These are phyloP conservation scores for Loxodonta africana DNA, from an alignment of 2,113 vertebrate genomes.

Conservation along the genomic window DNA sequence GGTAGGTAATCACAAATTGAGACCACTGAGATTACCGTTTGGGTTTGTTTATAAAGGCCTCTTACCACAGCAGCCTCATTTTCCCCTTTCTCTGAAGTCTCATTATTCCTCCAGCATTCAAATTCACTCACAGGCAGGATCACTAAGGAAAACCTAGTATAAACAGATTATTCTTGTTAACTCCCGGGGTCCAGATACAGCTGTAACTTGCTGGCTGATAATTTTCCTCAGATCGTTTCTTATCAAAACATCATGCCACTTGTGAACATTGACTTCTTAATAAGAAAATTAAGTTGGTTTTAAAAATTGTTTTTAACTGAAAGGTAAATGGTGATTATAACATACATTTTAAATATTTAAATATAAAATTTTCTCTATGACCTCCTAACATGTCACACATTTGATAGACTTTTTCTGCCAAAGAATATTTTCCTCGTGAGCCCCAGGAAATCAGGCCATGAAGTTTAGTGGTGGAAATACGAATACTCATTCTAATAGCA, in stretches of 20 bases:
- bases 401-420: neutral
- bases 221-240: neutral
- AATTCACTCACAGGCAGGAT: neutral
- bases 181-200: neutral
- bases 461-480: neutral
- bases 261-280: neutral
- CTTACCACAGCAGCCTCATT: neutral
- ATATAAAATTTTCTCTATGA: neutral
- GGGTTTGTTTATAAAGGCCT: neutral
- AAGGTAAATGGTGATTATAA: neutral
- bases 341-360: neutral
- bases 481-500: neutral
- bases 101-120: neutral
- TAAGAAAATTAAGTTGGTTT: neutral
- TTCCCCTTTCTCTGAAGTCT: neutral
- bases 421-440: neutral
- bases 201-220: neutral
- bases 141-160: neutral
- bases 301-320: neutral
- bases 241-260: neutral
- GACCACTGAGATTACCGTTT: neutral
- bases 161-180: neutral
- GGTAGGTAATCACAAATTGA: neutral
- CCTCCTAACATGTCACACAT: neutral
- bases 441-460: neutral